A percentile compares a stretch with the other conserved stretches of the same genome.
Evolutionary conservation across 2,888 invertebrate genomes (phyloP).

Genomic region (Drosophila infuscata): DNA sequence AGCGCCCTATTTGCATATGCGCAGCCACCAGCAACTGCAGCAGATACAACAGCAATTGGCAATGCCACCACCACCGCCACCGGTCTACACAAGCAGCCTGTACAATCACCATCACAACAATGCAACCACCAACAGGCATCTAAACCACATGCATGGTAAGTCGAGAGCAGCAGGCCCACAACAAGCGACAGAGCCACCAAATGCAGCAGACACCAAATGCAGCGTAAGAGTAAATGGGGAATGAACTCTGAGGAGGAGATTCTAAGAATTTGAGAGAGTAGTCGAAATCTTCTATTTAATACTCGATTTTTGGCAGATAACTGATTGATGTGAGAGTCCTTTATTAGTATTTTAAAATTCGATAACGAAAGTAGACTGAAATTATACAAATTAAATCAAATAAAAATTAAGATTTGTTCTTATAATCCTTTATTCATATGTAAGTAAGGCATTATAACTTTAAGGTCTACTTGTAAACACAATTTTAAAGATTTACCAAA

Average conservation of each 20-base stretch:
- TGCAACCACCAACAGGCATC: slow-evolving; percentile 53
- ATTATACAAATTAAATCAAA: neutral
- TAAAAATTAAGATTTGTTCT: neutral
- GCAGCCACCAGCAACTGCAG: slow-evolving; percentile 65
- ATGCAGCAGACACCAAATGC: slow-evolving; percentile 15
- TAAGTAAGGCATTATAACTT: neutral
- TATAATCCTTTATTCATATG: neutral
- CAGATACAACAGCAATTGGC: slow-evolving; percentile 69
- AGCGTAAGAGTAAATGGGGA: slow-evolving; percentile 18
- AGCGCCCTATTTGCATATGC: slow-evolving; percentile 70
- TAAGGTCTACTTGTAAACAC: neutral
- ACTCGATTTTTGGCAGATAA: neutral
- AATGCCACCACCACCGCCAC: slow-evolving; percentile 71
- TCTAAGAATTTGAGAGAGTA: neutral
- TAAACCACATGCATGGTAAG: slow-evolving; percentile 82
- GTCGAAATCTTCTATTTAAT: neutral
- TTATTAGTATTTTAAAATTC: neutral
- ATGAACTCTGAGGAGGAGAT: neutral
- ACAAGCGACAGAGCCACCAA: slow-evolving; percentile 1
- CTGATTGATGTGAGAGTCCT: neutral
- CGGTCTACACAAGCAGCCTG: slow-evolving; percentile 65
- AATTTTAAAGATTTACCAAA: neutral
- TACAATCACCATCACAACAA: slow-evolving; percentile 67
- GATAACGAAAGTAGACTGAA: neutral
- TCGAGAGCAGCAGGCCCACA: slow-evolving; percentile 20